These are phyloP conservation scores for Serripes groenlandicus DNA, from an alignment of 2,888 invertebrate species.

Conservation along the genomic window DNA sequence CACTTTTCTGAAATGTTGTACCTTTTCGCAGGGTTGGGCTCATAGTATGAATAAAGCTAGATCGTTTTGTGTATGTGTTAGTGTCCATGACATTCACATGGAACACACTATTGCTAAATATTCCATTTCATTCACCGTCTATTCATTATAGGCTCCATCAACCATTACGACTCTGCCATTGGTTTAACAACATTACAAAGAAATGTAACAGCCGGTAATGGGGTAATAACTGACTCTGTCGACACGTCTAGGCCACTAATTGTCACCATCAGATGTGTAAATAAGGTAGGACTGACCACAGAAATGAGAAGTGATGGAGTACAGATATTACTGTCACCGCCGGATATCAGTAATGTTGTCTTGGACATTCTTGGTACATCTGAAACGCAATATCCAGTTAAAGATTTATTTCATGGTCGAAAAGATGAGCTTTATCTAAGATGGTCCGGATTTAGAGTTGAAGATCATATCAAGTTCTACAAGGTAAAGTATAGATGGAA, in stretches of 20 bases:
- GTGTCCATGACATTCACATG: not conserved
- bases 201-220: not conserved
- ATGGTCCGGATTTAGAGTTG: constrained; percentile 54
- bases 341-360: constrained; percentile 27
- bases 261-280: constrained; percentile 45
- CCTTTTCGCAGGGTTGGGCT: too few relatives aligned
- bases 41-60: too few relatives aligned
- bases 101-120: too few relatives aligned
- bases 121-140: too few relatives aligned
- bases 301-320: constrained; percentile 46
- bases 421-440: constrained; percentile 33
- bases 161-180: not conserved
- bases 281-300: constrained; percentile 43
- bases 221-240: not conserved
- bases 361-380: constrained; percentile 38
- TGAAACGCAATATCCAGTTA: constrained; percentile 36
- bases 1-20: too few relatives aligned
- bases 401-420: constrained; percentile 38
- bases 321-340: constrained; percentile 33
- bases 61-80: too few relatives aligned
- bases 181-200: not conserved
- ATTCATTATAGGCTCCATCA: not conserved
- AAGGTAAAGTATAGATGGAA: not conserved
- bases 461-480: not conserved
- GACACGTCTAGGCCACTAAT: not conserved